Conservation (phyloP, 1,140 invertebrate genomes). For the Drosophila murphyi region DNA sequence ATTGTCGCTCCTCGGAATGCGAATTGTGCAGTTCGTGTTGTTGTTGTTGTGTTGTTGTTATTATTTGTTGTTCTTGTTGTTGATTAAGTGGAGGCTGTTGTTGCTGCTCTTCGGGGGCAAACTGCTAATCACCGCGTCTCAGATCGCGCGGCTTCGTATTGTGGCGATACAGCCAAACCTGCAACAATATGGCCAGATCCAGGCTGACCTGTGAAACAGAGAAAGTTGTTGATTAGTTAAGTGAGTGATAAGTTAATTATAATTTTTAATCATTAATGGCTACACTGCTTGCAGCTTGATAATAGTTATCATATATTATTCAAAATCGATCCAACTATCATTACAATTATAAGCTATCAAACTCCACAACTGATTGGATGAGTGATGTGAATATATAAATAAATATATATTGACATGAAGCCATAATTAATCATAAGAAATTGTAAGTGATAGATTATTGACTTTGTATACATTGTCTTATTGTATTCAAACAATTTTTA, state of each 20-base stretch:
- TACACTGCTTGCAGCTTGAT: no score
- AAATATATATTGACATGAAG: no score
- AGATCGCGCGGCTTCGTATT: slow-evolving; percentile 87
- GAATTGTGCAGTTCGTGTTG: slow-evolving; percentile 62
- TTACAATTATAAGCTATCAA: no score
- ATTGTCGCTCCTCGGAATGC: slow-evolving; percentile 73
- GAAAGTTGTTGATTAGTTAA: neutral
- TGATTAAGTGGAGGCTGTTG: slow-evolving; percentile 54
- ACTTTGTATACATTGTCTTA: no score
- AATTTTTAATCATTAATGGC: neutral
- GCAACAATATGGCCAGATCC: slow-evolving; percentile 85
- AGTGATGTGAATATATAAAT: no score
- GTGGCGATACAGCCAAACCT: slow-evolving; percentile 88
- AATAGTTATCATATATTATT: neutral
- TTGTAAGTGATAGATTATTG: no score
- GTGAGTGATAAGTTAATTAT: no score
- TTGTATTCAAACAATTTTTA: no score
- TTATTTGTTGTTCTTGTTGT: slow-evolving; percentile 44
- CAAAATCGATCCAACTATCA: neutral
- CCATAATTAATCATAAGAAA: no score
- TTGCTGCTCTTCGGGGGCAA: slow-evolving; percentile 85
- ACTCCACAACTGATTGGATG: no score
- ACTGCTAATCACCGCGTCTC: slow-evolving; percentile 89
- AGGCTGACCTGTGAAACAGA: slow-evolving; percentile 75
- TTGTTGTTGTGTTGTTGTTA: slow-evolving; percentile 64